Conservation (phyloP, 2,113 vertebrate species). For the Nannospalax galili region DNA sequence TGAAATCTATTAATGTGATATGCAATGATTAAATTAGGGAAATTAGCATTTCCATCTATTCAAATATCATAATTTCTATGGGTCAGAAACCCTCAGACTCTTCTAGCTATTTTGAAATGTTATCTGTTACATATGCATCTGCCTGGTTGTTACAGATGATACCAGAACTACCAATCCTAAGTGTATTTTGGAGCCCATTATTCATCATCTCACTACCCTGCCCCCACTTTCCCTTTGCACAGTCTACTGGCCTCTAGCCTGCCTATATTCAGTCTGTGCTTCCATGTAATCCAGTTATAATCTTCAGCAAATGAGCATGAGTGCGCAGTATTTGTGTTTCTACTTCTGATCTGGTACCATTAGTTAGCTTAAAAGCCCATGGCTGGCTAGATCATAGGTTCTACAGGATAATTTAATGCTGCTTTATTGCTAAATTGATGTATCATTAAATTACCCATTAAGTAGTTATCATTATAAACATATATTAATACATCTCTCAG, state of each 20-base stretch:
- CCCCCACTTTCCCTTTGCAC: too few relatives aligned
- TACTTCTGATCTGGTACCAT: not conserved
- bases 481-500: too few relatives aligned
- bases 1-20: not conserved
- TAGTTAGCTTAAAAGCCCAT: too few relatives aligned
- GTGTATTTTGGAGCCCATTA: not conserved
- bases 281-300: not conserved
- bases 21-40: not conserved
- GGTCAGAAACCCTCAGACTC: not conserved
- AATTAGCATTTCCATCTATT: not conserved
- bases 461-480: too few relatives aligned
- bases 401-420: too few relatives aligned
- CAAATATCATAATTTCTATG: not conserved
- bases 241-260: not conserved
- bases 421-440: too few relatives aligned
- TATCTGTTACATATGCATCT: not conserved
- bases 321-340: not conserved
- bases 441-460: too few relatives aligned
- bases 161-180: not conserved
- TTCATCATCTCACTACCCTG: not conserved
- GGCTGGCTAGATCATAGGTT: too few relatives aligned
- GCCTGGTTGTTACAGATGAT: not conserved
- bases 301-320: not conserved
- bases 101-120: not conserved
- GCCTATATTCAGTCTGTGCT: not conserved